Evolutionary conservation across 2,888 invertebrate species (phyloP), one percentile per base, ranked within the genome.

Genomic region (Colostygia pectinataria): DNA sequence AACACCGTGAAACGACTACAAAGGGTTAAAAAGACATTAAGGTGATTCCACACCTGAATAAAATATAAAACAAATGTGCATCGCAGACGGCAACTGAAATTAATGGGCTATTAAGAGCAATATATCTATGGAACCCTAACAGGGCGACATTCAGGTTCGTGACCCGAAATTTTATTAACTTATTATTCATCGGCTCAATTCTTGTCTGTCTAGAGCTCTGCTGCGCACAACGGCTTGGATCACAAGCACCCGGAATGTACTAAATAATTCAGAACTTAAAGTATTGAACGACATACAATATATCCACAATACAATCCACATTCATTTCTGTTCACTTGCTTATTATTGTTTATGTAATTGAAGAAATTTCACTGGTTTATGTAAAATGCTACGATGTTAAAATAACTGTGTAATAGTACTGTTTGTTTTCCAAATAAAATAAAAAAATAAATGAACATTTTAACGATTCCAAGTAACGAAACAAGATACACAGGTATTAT

Each of bases 151-250:
- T 58, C 55, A 50, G 38, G 55, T 46, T 57, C 68, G 67, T 70
- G 69, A 70, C 62, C 54, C 37, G 66, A 55, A 65, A 61, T 50
- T 57, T 46, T 56, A 65, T 62, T 37, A 52, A 53, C 40, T 41
- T 50, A 66, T 66, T 46, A 52, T 46, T 52, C 51, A 52, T 33
- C 41, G 45, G 37, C 41, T 38, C 33, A 15, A 28, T 28, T 40
- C 28, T 24, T 38, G 31, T 36, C 44, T 31, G 39, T 24, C 15
- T 15, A 2, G 28, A 32, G 14, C 36, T 13, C 15, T 0, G 10
- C 14, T n/a, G 6, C 20, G 2, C 18, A 18, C 15, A 7, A 4
- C 12, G 7, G n/a, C 20, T 9, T 2, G 32, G 32, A n/a, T 18
- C 32, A 5, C 32, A 32, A 18, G 32, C 32, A 2, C 4, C 32